Percentiles rank a stretch among this genome's conserved stretches.
phyloP scores from a whole-genome alignment of 2,888 invertebrate species.

The Scaeva pyrastri region DNA sequence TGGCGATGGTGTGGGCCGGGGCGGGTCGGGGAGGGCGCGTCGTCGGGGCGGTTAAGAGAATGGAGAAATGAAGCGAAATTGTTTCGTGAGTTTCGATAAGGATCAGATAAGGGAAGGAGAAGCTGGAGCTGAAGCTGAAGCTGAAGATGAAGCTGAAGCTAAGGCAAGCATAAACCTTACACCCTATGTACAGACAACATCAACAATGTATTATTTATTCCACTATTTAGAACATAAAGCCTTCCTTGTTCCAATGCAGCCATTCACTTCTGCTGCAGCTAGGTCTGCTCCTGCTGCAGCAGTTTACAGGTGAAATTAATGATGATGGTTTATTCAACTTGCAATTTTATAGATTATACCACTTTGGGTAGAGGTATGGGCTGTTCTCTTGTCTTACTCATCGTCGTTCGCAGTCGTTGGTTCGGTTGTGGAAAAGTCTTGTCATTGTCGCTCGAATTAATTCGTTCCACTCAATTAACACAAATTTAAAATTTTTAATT shows the following conservation, averaged over 20 bases:
- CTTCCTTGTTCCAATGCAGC: constrained; percentile 40
- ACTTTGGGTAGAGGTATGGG: constrained; percentile 30
- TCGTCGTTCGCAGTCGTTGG: neutral
- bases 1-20: neutral
- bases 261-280: constrained; percentile 36
- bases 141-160: constrained; percentile 25
- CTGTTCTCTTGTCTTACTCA: neutral
- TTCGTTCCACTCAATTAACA: constrained; percentile 74
- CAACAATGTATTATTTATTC: constrained; percentile 57
- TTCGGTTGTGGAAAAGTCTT: constrained; percentile 44
- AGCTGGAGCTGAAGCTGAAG: constrained; percentile 33
- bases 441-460: constrained; percentile 64
- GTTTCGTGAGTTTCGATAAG: constrained; percentile 73
- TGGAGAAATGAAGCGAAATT: constrained; percentile 68
- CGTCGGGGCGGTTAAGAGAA: constrained; percentile 18
- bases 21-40: too few species aligned
- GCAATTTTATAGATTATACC: constrained; percentile 65
- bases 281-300: neutral
- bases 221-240: constrained; percentile 49
- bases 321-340: constrained; percentile 74
- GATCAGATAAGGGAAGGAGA: constrained; percentile 68
- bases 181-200: constrained; percentile 64
- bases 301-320: constrained; percentile 65
- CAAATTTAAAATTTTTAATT: constrained; percentile 68
- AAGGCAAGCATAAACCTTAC: constrained; percentile 56